These are phyloP conservation scores for Phymatocera aterrima DNA, from an alignment of 2,888 invertebrate species.

Conservation along the genomic window DNA sequence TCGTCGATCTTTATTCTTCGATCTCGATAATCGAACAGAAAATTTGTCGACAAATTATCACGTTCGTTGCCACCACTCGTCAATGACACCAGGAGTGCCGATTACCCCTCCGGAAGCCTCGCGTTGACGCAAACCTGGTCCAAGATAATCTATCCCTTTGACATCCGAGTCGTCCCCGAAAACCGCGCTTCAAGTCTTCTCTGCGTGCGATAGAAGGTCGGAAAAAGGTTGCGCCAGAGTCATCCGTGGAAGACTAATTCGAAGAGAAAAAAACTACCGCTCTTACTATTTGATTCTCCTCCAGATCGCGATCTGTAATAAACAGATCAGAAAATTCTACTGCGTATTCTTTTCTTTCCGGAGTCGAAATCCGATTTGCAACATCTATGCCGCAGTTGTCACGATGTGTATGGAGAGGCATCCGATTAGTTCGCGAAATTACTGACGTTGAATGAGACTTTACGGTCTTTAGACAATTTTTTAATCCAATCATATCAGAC, in stretches of 20 bases:
- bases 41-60: slow-evolving; percentile 15
- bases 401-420: neutral
- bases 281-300: too few species aligned
- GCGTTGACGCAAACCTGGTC: neutral
- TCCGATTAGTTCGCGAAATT: too few species aligned
- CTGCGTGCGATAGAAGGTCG: neutral
- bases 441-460: too few species aligned
- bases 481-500: slow-evolving; percentile 10
- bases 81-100: slow-evolving; percentile 1
- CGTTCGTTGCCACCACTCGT: neutral
- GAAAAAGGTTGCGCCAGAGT: too few species aligned
- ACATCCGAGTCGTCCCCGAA: neutral
- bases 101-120: neutral
- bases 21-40: neutral
- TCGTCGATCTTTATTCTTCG: neutral
- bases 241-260: too few species aligned
- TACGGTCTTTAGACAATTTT: neutral
- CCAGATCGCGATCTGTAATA: too few species aligned
- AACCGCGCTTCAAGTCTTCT: neutral
- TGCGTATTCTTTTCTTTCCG: too few species aligned
- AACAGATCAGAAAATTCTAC: too few species aligned
- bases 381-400: too few species aligned
- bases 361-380: too few species aligned
- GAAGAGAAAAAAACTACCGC: neutral
- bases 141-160: slow-evolving; percentile 4